Evolutionary conservation across 1,140 invertebrate species (phyloP).

Genomic region (Drosophila trapezifrons): DNA sequence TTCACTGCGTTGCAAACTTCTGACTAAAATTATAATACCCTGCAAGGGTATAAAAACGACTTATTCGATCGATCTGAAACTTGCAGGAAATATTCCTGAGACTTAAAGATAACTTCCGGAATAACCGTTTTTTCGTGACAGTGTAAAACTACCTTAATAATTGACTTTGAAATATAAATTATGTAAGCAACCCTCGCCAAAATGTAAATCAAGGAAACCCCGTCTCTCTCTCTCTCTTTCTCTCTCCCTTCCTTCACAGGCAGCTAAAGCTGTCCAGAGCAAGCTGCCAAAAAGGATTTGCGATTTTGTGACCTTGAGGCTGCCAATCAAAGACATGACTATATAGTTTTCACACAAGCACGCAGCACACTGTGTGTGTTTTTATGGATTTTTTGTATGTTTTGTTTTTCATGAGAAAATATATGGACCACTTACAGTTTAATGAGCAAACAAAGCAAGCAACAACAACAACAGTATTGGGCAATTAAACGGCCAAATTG

Average conservation of each 20-base stretch:
- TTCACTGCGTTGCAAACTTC: no score
- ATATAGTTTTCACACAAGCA: background rate
- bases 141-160: background rate
- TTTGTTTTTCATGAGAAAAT: conserved; percentile 51
- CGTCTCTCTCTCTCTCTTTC: background rate
- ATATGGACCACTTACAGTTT: conserved; percentile 65
- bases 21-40: no score
- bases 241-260: no score
- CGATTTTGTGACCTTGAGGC: conserved; percentile 42
- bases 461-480: conserved; percentile 55
- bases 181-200: conserved; percentile 4
- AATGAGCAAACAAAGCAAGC: conserved; percentile 72
- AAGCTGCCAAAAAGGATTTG: conserved; percentile 34
- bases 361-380: background rate
- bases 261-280: no score
- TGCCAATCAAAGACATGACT: conserved; percentile 26
- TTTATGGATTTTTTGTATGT: conserved; percentile 18
- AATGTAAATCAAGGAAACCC: conserved; percentile 8
- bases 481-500: conserved; percentile 68
- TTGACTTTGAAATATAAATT: background rate
- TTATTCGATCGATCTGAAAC: background rate
- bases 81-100: background rate
- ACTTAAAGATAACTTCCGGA: background rate
- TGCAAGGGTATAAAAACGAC: no score
- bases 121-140: background rate